Base-by-base conservation (phyloP, 2,888 invertebrate genomes). In the Pseudococcus longispinus region DNA sequence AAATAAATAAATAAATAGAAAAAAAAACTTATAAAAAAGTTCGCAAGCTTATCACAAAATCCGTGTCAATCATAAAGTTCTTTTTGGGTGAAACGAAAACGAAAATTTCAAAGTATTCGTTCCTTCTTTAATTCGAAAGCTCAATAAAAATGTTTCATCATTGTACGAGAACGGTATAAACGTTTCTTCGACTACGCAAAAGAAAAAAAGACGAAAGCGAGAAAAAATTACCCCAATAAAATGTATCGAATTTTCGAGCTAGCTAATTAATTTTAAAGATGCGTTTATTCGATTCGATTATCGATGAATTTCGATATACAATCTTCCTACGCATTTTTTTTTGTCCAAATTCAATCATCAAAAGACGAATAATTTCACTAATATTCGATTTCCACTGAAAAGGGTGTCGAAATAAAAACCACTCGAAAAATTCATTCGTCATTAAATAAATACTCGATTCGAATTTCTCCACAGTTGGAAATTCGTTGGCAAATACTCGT, bases 1-100 rank as follows among this genome's bases (percentile, higher is more conserved):
- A 60, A 60, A 60, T 60, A 60, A 60, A 60, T 60, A 60, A 13
- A 60, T 60, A 60, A 23, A 23, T 60, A 51, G n/a, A 20, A 60
- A 60, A 60, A 60, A 60, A 60, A 60, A 60, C 60, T 60, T 60
- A 23, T 60, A 60, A 60, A 60, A 60, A 60, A 60, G 60, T 60
- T 60, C 23, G 60, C 60, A 23, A 60, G 60, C 60, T 60, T 60
- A 60, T 60, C 60, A 23, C 60, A 60, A 60, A 60, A 60, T 60
- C 60, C 23, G 60, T 60, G 60, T 60, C 60, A 60, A 60, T 60
- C 60, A 60, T 60, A 60, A 60, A 60, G 60, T 60, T 60, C 60
- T 60, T 60, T 4, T 60, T 37, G 37, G 60, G 23, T 60, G 60
- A 60, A 23, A 23, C 60, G 60, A 60, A 60, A 60, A 6, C 60